Evolutionary conservation across 2,113 vertebrate genomes (phyloP).

Genomic region (Emberiza fucata): DNA sequence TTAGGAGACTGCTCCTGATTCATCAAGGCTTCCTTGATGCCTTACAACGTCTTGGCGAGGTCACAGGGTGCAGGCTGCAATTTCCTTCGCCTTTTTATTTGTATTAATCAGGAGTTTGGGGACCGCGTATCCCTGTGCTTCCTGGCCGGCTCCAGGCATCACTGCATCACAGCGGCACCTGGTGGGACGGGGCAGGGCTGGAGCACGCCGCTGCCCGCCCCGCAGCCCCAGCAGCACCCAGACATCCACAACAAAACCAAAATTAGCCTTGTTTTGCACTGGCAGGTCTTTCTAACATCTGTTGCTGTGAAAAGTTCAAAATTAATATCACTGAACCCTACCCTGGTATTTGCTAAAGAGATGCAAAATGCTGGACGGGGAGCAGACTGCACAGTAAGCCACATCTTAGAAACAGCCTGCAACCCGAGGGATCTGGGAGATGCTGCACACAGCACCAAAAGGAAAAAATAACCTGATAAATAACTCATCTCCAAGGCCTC

Average conservation of each 20-base stretch:
- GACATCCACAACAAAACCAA: not conserved
- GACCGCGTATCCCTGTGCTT: not conserved
- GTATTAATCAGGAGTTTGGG: conserved; percentile 29
- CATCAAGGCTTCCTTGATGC: conserved; percentile 17
- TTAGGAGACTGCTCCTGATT: conserved; percentile 8
- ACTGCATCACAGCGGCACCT: conserved; percentile 33
- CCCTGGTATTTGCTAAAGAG: not conserved
- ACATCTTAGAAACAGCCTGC: not conserved
- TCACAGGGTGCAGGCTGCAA: conserved; percentile 45
- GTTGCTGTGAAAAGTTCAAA: not conserved
- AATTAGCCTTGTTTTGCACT: not conserved
- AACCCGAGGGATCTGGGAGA: not conserved
- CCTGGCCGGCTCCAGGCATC: not conserved
- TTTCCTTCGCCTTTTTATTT: conserved; percentile 35
- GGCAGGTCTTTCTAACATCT: not conserved
- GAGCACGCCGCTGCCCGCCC: not conserved
- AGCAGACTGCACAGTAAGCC: not conserved
- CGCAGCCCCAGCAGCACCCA: not conserved
- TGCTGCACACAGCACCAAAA: not conserved
- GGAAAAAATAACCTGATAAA: not conserved
- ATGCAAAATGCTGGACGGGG: not conserved
- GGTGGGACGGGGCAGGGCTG: conserved; percentile 9
- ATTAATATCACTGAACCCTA: not conserved
- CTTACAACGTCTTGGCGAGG: not conserved
- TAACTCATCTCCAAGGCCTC: not conserved